Percentiles rank a stretch among this genome's conserved stretches.
These are phyloP conservation scores for Cecidostiba fungosa DNA, from an alignment of 2,888 invertebrate genomes.

Conservation along the genomic window DNA sequence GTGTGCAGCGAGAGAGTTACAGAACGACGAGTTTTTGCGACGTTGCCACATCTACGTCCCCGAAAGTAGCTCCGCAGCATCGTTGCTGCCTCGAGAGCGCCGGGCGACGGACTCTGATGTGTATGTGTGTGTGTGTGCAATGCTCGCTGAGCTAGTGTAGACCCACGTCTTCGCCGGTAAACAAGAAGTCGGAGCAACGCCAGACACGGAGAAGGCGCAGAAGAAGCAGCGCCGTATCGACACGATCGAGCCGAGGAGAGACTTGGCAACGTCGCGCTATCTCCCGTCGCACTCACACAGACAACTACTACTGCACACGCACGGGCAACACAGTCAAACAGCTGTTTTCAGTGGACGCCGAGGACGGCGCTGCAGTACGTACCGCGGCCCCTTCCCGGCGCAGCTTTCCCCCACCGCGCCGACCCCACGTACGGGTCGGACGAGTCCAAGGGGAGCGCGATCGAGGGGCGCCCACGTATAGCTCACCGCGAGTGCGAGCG, in stretches of 20 bases:
- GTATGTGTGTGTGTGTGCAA: neutral
- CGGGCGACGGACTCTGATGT: neutral
- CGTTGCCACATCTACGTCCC: constrained; percentile 38
- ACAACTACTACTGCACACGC: constrained; percentile 52
- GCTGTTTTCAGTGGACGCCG: constrained; percentile 69
- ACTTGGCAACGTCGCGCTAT: constrained; percentile 76
- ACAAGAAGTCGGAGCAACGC: neutral
- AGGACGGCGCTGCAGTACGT: constrained; percentile 73
- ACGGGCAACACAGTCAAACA: constrained; percentile 65
- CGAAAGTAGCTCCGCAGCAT: constrained; percentile 12
- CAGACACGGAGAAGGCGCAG: constrained; percentile 5
- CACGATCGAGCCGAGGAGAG: constrained; percentile 54
- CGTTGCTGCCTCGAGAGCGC: neutral
- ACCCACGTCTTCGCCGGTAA: neutral
- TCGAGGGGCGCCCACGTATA: constrained; percentile 34
- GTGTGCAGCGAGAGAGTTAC: neutral
- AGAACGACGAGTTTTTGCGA: constrained; percentile 28
- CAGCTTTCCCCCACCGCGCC: constrained; percentile 28
- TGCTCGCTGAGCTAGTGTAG: neutral
- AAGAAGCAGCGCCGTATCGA: constrained; percentile 51
- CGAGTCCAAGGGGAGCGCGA: constrained; percentile 75
- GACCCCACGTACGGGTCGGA: constrained; percentile 75
- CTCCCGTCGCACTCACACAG: constrained; percentile 57
- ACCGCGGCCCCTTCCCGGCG: constrained; percentile 51
- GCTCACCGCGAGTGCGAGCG: constrained; percentile 30